A percentile compares a stretch with the other conserved stretches of the same genome.
phyloP scores from a whole-genome alignment of 2,888 invertebrate species.

The Piscicola geometra region DNA sequence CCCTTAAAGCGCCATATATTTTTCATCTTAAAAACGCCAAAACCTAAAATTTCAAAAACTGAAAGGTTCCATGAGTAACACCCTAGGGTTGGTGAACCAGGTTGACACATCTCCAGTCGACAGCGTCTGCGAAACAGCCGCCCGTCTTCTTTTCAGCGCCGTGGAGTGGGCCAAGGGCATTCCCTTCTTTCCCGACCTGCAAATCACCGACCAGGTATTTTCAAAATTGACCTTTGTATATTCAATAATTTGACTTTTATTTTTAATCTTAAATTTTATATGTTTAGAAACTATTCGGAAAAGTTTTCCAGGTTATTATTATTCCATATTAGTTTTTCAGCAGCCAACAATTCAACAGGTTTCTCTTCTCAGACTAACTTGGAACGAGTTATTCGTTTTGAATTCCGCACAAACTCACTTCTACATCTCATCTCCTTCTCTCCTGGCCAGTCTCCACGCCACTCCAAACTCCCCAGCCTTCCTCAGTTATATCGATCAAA shows the following conservation, averaged over 20 bases:
- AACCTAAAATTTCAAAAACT: too few species aligned
- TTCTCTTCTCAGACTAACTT: constrained; percentile 83
- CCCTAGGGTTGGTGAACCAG: background rate
- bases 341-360: constrained; percentile 90
- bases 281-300: too few species aligned
- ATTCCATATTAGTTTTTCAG: too few species aligned
- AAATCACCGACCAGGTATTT: constrained; percentile 31
- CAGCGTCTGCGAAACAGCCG: constrained; percentile 33
- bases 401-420: constrained; percentile 72
- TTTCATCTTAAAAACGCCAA: too few species aligned
- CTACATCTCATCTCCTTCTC: constrained; percentile 9
- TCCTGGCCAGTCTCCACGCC: constrained; percentile 7
- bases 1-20: too few species aligned
- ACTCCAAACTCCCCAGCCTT: constrained; percentile 17
- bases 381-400: constrained; percentile 93
- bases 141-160: constrained; percentile 36
- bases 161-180: constrained; percentile 36
- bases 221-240: background rate
- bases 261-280: too few species aligned
- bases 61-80: too few species aligned
- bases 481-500: constrained; percentile 20
- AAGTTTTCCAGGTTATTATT: too few species aligned
- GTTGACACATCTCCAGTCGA: constrained; percentile 20
- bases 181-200: constrained; percentile 34
- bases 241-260: background rate